A percentile compares a stretch with the other conserved stretches of the same genome.
Evolutionary conservation across 2,113 vertebrate genomes (phyloP).

Genomic region (Malurus cyaneus): DNA sequence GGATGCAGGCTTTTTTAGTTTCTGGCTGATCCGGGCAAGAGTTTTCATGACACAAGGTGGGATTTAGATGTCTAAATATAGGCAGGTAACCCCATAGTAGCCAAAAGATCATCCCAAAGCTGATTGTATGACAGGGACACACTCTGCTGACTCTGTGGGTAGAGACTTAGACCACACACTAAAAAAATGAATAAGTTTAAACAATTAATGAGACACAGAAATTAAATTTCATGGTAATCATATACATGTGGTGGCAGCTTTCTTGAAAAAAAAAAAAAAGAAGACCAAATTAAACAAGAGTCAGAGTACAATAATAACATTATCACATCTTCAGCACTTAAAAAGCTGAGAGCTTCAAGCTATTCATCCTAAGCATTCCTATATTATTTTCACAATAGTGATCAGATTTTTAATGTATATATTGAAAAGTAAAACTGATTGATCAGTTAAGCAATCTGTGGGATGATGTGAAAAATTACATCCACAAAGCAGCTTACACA

Average conservation of each 20-base stretch:
- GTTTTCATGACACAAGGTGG: background rate
- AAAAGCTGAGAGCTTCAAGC: background rate
- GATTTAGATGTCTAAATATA: background rate
- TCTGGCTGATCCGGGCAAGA: background rate
- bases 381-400: background rate
- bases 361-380: background rate
- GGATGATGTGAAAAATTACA: background rate
- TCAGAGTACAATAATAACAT: background rate
- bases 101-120: background rate
- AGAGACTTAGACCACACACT: background rate
- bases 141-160: background rate
- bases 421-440: background rate
- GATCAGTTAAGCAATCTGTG: background rate
- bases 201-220: background rate
- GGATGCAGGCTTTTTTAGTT: background rate
- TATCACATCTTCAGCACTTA: background rate
- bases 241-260: background rate
- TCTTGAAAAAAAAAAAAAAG: background rate
- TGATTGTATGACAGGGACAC: background rate
- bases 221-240: background rate
- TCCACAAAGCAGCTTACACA: background rate
- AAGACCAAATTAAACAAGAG: background rate
- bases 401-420: background rate
- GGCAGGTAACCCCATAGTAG: background rate
- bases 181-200: background rate